A percentile compares a stretch with the other conserved stretches of the same genome.
Conservation (phyloP, 2,888 invertebrate species). For the Hypercompe scribonia region DNA sequence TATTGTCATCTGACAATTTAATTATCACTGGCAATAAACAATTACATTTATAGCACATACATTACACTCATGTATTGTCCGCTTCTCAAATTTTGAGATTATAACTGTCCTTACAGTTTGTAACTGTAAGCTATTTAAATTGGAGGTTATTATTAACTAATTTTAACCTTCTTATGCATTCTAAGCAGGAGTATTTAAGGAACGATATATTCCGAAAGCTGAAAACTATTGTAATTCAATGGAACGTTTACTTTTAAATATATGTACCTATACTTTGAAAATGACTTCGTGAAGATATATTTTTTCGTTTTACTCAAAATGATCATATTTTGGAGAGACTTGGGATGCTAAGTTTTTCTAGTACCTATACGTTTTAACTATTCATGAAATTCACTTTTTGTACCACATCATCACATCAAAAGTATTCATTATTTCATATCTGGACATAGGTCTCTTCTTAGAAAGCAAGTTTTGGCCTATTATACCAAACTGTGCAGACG, state of each 20-base stretch:
- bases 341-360: background rate
- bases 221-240: background rate
- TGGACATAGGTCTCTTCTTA: no score
- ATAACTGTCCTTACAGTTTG: no score
- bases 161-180: background rate
- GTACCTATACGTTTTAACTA: background rate
- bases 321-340: no score
- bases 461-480: no score
- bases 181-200: background rate
- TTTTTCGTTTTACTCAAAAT: background rate
- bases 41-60: background rate
- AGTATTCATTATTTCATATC: no score
- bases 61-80: no score
- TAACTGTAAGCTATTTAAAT: no score
- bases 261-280: background rate
- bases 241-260: background rate
- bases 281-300: background rate
- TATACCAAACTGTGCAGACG: no score
- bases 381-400: background rate
- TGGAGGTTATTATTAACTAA: background rate
- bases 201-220: background rate
- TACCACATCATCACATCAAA: no score
- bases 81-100: no score
- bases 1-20: constrained; percentile 24
- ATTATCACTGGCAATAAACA: background rate